A percentile compares a stretch with the other conserved stretches of the same genome.
Evolutionary conservation across 2,113 vertebrate species (phyloP).

Genomic region (Pseudopodoces humilis): DNA sequence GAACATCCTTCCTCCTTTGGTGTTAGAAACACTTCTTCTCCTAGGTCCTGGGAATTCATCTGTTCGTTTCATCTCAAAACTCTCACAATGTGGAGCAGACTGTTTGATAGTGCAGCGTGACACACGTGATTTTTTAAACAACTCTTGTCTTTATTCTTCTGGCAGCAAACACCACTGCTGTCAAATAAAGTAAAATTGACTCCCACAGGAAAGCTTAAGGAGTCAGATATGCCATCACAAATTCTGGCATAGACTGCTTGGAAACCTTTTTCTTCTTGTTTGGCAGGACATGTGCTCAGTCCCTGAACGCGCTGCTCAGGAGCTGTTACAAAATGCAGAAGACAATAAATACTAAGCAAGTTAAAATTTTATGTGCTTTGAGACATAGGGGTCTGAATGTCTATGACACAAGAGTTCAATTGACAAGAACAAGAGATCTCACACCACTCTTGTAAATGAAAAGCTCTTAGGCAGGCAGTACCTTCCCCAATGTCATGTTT

Average conservation of each 20-base stretch:
- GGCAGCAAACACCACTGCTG: constrained; percentile 42
- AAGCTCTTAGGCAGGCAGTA: constrained; percentile 10
- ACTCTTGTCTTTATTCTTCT: constrained; percentile 46
- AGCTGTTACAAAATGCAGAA: constrained; percentile 1
- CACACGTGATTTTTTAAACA: constrained; percentile 10
- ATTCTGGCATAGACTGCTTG: neutral
- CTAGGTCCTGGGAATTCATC: constrained; percentile 27
- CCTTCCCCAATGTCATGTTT: constrained; percentile 65
- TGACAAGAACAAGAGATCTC: neutral
- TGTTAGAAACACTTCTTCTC: constrained; percentile 22
- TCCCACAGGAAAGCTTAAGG: constrained; percentile 26
- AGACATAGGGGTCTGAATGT: constrained; percentile 31
- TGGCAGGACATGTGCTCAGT: neutral
- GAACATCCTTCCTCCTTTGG: constrained; percentile 37
- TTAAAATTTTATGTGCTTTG: constrained; percentile 36
- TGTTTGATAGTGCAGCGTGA: constrained; percentile 40
- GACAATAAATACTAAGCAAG: neutral
- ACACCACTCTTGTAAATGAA: constrained; percentile 22
- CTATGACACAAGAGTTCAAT: neutral
- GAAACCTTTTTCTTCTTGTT: neutral
- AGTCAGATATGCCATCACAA: neutral
- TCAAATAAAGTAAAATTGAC: constrained; percentile 58
- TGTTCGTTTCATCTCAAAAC: constrained; percentile 36
- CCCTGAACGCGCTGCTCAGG: neutral
- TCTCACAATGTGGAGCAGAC: constrained; percentile 6